Base-by-base conservation (phyloP, 2,888 invertebrate species). In the Archips xylosteana region DNA sequence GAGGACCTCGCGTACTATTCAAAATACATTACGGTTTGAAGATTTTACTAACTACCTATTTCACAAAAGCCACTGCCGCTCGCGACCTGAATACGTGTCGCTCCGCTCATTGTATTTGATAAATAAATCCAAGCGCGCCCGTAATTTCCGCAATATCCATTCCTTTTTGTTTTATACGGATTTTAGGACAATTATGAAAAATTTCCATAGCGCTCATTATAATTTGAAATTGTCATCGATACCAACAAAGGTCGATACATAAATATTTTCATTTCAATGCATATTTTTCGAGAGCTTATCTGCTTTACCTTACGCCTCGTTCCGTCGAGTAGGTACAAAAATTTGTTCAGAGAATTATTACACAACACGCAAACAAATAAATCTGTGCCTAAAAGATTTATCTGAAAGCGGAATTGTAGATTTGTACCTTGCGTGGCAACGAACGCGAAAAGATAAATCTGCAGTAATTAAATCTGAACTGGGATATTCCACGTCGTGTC, bases 1-100 rank as follows among this genome's bases (percentile, higher is more conserved):
- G 81, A 79, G 81, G 79, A 84, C 82, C 85, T 77, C 75, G 78
- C 77, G 78, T 79, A 81, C 83, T 83, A 82, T 85, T 85, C 82
- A 84, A 88, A 87, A 74, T 74, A 74, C 70, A 70, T 74, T 74
- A 65, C 51, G 45, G 64, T 39, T 73, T 60, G 39, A 64, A 69
- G 42, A 69, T 73, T 69, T 73, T 73, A 68, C 68, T 73, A 64
- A 49, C 57, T 60, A 69, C 47, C 73, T 42, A 59, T 63, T 68
- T 59, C 49, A 36, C 57, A 63, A 72, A 63, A 68, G 12, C 65
- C 59, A 47, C 59, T 32, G 42, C 32, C 57, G 60, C 15, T 70
- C 45, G 47, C n/a, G 64, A 36, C 47, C 49, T 36, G 49, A 59
- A 67, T 67, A 57, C 57, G 42, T 15, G 57, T 67, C 12, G 57